These are phyloP conservation scores for Parasteatoda lunata DNA, from an alignment of 2,888 invertebrate genomes.

Conservation along the genomic window DNA sequence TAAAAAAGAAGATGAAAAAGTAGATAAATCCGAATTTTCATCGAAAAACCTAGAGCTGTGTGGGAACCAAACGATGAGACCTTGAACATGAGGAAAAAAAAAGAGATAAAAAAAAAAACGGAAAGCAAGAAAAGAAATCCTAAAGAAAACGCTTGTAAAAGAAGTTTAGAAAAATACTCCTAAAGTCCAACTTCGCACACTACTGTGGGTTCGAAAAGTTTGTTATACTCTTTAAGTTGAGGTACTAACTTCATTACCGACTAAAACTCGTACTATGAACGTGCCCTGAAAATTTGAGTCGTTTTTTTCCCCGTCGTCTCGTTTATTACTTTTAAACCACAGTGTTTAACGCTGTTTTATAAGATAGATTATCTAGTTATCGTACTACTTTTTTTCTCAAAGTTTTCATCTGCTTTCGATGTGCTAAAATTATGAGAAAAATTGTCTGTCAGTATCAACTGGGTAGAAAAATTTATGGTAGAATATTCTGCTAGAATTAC, in stretches of 20 bases:
- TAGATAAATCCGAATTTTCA: slow-evolving; percentile 19
- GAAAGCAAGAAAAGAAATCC: slow-evolving; percentile 36
- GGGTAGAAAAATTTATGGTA: slow-evolving; percentile 39
- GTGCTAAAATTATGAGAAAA: slow-evolving; percentile 46
- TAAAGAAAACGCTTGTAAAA: slow-evolving; percentile 45
- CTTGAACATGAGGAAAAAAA: slow-evolving; percentile 21
- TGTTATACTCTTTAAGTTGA: slow-evolving; percentile 65
- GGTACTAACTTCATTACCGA: slow-evolving; percentile 59
- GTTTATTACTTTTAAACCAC: slow-evolving; percentile 58
- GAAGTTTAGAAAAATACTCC: slow-evolving; percentile 54
- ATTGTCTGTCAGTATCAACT: slow-evolving; percentile 56
- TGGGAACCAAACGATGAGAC: slow-evolving; percentile 21
- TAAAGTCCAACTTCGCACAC: slow-evolving; percentile 37
- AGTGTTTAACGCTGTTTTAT: slow-evolving; percentile 59
- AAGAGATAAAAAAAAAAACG: slow-evolving; percentile 6
- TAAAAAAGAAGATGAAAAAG: not conserved
- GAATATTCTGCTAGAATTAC: slow-evolving; percentile 30
- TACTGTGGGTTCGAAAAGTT: slow-evolving; percentile 46
- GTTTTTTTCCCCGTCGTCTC: slow-evolving; percentile 21
- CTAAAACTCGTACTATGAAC: slow-evolving; percentile 54
- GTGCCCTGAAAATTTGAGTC: slow-evolving; percentile 55
- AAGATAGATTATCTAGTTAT: slow-evolving; percentile 62
- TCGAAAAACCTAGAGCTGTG: slow-evolving; percentile 22
- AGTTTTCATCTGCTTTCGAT: slow-evolving; percentile 16
- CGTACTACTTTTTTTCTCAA: not conserved